phyloP scores from a whole-genome alignment of 1,140 invertebrate species.

The Laupala kohalensis region DNA sequence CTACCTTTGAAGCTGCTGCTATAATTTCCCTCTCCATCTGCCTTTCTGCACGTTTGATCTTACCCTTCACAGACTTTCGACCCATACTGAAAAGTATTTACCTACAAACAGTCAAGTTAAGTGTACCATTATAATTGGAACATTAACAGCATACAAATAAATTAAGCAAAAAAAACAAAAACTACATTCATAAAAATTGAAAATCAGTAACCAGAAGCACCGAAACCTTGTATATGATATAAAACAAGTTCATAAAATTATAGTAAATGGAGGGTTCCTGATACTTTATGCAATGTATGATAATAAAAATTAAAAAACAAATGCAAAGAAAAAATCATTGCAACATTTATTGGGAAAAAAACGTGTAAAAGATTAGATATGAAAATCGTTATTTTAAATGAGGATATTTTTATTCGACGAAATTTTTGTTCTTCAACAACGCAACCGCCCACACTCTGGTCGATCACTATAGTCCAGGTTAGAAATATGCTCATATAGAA shows the following conservation, averaged over 20 bases:
- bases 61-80: slow-evolving; percentile 1
- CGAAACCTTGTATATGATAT: background rate
- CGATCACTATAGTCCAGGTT: background rate
- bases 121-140: background rate
- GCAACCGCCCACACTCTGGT: too few species aligned
- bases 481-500: background rate
- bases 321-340: too few species aligned
- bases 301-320: too few species aligned
- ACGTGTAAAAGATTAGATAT: too few species aligned
- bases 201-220: background rate
- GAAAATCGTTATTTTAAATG: too few species aligned
- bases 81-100: background rate
- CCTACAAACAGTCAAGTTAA: background rate
- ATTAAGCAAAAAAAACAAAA: background rate
- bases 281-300: too few species aligned
- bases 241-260: too few species aligned
- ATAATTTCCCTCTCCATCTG: background rate
- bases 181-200: background rate
- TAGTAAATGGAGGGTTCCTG: too few species aligned
- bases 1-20: background rate
- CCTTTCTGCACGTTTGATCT: background rate
- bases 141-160: background rate
- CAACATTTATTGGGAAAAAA: too few species aligned
- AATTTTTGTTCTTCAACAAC: too few species aligned
- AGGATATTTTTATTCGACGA: too few species aligned